Conservation (phyloP, 2,888 invertebrate genomes). For the Tyria jacobaeae region DNA sequence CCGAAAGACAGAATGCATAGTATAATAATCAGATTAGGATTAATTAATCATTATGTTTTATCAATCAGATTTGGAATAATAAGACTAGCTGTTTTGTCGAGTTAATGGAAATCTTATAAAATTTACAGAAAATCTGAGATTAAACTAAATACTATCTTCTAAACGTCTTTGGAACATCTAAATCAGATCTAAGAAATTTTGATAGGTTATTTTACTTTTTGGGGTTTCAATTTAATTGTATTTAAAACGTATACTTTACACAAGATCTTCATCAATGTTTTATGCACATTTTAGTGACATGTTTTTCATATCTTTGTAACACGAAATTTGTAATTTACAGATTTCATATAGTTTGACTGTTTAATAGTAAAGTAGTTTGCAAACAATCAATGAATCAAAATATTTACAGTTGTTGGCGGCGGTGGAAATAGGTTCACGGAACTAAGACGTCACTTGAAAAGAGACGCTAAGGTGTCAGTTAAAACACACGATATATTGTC, state of each 20-base stretch:
- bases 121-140: neutral
- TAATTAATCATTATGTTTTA: no score
- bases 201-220: neutral
- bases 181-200: neutral
- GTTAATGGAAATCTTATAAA: neutral
- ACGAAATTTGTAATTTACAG: no score
- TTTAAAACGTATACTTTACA: neutral
- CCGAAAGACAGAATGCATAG: no score
- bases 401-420: conserved; percentile 87
- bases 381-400: neutral
- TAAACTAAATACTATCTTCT: neutral
- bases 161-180: neutral
- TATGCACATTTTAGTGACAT: no score
- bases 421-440: conserved; percentile 90
- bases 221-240: neutral
- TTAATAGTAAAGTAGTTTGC: no score
- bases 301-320: no score
- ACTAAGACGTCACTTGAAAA: conserved; percentile 87
- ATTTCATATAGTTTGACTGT: no score
- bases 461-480: conserved; percentile 85
- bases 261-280: no score
- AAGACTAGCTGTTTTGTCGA: neutral
- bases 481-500: conserved; percentile 87
- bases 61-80: no score
- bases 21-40: neutral